phyloP scores from a whole-genome alignment of 2,113 vertebrate species.

The Sceloporus tristichus region DNA sequence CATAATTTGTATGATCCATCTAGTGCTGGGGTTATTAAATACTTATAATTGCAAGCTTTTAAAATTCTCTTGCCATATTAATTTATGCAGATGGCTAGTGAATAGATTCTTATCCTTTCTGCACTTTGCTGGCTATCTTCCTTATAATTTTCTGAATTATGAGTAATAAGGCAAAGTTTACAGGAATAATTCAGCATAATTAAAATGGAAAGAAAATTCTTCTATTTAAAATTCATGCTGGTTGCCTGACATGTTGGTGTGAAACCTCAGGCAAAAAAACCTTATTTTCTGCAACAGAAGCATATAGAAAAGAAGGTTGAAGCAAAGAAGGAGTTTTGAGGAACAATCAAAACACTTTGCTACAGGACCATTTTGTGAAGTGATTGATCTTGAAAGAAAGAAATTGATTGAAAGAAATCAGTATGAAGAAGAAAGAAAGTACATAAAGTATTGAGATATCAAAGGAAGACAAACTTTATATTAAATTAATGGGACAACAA shows the following conservation, averaged over 20 bases:
- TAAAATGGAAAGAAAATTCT: no score
- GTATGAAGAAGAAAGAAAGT: neutral
- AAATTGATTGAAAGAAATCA: neutral
- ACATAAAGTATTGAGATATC: neutral
- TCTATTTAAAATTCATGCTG: neutral
- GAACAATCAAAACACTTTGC: neutral
- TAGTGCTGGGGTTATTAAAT: neutral
- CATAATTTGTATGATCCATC: neutral
- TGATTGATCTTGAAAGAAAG: neutral
- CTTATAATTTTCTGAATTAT: neutral
- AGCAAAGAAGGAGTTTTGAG: neutral
- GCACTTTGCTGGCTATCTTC: neutral
- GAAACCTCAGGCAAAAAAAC: neutral
- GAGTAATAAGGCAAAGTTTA: neutral
- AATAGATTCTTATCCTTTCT: neutral
- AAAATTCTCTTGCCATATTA: neutral
- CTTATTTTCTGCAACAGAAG: neutral
- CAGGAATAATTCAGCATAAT: neutral
- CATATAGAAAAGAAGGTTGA: neutral
- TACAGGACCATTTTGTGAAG: neutral
- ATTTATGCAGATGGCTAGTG: neutral
- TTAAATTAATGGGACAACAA: neutral
- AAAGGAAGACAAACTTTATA: no score
- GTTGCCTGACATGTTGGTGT: neutral
- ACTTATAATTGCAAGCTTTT: constrained; percentile 1